Evolutionary conservation across 2,888 invertebrate genomes (phyloP).

Genomic region (Ornithoptera priamus): DNA sequence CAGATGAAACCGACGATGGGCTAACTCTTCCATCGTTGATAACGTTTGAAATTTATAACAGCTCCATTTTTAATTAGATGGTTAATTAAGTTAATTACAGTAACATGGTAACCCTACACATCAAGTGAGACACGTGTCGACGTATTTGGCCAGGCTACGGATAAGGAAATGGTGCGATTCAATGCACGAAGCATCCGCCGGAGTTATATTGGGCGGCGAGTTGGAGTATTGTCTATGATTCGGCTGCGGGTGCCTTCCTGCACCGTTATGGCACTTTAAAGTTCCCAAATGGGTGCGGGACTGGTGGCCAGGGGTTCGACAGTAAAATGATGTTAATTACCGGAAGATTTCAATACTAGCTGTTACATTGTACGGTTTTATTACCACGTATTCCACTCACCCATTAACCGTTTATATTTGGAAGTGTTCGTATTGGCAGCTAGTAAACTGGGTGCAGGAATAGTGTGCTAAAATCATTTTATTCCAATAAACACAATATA

Average conservation of each 20-base stretch:
- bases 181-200: constrained; percentile 67
- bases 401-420: neutral
- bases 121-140: constrained; percentile 36
- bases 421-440: neutral
- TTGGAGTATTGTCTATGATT: constrained; percentile 52
- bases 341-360: constrained; percentile 14
- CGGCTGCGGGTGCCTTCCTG: constrained; percentile 59
- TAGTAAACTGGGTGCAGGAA: neutral
- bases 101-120: constrained; percentile 18
- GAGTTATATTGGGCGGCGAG: constrained; percentile 41
- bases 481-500: neutral
- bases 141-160: constrained; percentile 40
- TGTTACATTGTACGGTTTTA: constrained; percentile 14
- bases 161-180: constrained; percentile 54
- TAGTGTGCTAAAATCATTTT: neutral
- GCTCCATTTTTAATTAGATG: no score
- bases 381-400: neutral
- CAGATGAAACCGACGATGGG: no score
- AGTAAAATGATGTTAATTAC: constrained; percentile 14
- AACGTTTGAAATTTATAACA: no score
- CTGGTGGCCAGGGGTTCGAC: constrained; percentile 19
- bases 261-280: constrained; percentile 37
- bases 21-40: no score
- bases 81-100: neutral
- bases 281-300: constrained; percentile 35